Percentiles rank a stretch among this genome's conserved stretches.
These are phyloP conservation scores for Sericinus montela DNA, from an alignment of 2,888 invertebrate genomes.

Conservation along the genomic window DNA sequence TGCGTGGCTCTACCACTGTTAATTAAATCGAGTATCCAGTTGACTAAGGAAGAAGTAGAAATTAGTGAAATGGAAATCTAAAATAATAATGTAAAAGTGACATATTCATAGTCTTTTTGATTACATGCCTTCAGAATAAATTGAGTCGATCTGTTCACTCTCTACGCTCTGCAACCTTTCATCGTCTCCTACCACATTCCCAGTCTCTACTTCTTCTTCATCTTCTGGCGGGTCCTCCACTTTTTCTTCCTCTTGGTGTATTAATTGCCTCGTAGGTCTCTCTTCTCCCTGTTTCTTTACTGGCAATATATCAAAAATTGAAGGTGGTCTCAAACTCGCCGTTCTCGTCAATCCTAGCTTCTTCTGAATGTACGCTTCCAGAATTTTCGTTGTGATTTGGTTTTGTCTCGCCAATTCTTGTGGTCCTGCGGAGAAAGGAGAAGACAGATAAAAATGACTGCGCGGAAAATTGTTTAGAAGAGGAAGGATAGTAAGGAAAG, in stretches of 20 bases:
- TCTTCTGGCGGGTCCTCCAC: conserved; percentile 10
- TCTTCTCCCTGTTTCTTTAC: conserved; percentile 50
- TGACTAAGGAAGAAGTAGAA: too few relatives aligned
- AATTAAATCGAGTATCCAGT: too few relatives aligned
- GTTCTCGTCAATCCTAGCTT: conserved; percentile 80
- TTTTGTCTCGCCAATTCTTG: conserved; percentile 86
- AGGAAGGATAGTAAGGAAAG: conserved; percentile 27
- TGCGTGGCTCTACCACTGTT: too few relatives aligned
- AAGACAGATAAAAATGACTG: conserved; percentile 77
- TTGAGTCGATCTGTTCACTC: conserved; percentile 83
- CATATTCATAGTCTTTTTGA: too few relatives aligned
- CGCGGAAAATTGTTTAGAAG: conserved; percentile 33
- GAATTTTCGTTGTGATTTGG: conserved; percentile 87
- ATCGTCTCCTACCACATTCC: conserved; percentile 29
- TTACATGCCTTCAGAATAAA: conserved; percentile 72
- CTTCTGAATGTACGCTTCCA: conserved; percentile 85
- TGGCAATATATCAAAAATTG: conserved; percentile 83
- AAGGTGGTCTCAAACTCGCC: conserved; percentile 69
- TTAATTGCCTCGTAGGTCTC: conserved; percentile 33
- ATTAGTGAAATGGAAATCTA: too few relatives aligned
- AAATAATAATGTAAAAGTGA: too few relatives aligned
- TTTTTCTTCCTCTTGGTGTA: conserved; percentile 32
- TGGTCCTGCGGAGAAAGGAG: conserved; percentile 70
- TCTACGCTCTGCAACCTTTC: conserved; percentile 84
- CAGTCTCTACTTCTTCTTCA: conserved; percentile 19